phyloP scores from a whole-genome alignment of 2,888 invertebrate species.

The Sinhomidia bicolor region DNA sequence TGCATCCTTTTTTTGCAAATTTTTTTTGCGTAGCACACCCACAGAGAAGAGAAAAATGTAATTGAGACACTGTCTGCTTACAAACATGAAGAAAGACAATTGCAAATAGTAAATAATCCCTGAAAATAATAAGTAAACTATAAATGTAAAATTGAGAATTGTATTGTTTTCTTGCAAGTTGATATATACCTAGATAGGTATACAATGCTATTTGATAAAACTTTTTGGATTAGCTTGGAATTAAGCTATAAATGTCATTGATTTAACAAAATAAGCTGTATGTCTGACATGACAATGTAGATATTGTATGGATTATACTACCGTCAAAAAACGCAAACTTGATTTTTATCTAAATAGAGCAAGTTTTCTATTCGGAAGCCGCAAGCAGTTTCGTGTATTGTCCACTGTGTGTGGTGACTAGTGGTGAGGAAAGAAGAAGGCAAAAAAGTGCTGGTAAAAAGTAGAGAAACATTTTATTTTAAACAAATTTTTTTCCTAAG shows the following conservation, averaged over 20 bases:
- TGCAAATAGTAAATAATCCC: neutral
- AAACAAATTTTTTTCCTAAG: too few species aligned
- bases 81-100: constrained; percentile 2
- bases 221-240: constrained; percentile 15
- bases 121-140: neutral
- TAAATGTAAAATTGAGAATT: neutral
- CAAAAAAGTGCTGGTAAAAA: too few species aligned
- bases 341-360: constrained; percentile 54
- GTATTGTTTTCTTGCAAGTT: neutral
- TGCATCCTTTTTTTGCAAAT: constrained; percentile 4
- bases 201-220: neutral
- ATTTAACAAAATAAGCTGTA: neutral
- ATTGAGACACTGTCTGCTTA: neutral
- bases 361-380: constrained; percentile 31
- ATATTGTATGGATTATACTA: neutral
- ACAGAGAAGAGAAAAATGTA: neutral
- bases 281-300: too few species aligned
- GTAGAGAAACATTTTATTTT: too few species aligned
- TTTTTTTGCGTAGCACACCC: neutral
- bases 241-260: constrained; percentile 43
- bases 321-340: neutral
- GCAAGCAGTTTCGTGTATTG: neutral
- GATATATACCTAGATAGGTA: neutral
- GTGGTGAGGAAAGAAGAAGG: too few species aligned
- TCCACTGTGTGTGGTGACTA: neutral